Evolutionary conservation across 2,888 invertebrate genomes (phyloP), one percentile per base, ranked within the genome.

Genomic region (Harpagoxenus sublaevis): DNA sequence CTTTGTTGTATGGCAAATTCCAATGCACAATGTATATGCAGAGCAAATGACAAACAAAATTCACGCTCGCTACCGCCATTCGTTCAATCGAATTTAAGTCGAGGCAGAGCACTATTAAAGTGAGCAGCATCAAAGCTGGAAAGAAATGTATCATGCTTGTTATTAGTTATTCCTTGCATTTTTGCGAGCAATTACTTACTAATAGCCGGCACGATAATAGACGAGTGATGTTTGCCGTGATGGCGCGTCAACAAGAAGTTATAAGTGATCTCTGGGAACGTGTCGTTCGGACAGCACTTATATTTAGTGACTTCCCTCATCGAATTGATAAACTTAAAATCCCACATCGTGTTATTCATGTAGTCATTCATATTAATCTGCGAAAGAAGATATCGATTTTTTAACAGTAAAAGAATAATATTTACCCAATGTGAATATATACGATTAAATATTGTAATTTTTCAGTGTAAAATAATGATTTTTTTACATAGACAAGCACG

Each of bases 31-130:
- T 96, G 66, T 96, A 96, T 1, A 97, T 93, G 91, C 96, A 96
- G 39, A 96, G 92, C 83, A 97, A 96, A 92, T 97, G 97, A 18
- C 96, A 96, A 63, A 96, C 95, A n/a, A 97, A 95, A 92, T 96
- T 97, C 65, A 97, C 95, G 87, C 96, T 95, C 63, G 96, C 95
- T 57, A 97, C 91, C 48, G 96, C 92, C 45, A 97, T 92, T 85
- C 97, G 95, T 70, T 96, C 96, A 66, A 95, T 94, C 74, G 96
- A 96, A 82, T 95, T 95, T 0, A 97, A 96, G 88, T 96, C 96
- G 88, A 97, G 92, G 92, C 96, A 95, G 68, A 97, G 92, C 0
- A 96, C 95, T 18, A 96, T 95, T 70, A 97, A 88, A 9, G 97
- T 97, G 31, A 97, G 93, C 8, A 96, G 83, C 62, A 96, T 95